Percentiles rank a stretch among this genome's conserved stretches.
phyloP scores from a whole-genome alignment of 2,888 invertebrate species.

The Ormyrus pomaceus region DNA sequence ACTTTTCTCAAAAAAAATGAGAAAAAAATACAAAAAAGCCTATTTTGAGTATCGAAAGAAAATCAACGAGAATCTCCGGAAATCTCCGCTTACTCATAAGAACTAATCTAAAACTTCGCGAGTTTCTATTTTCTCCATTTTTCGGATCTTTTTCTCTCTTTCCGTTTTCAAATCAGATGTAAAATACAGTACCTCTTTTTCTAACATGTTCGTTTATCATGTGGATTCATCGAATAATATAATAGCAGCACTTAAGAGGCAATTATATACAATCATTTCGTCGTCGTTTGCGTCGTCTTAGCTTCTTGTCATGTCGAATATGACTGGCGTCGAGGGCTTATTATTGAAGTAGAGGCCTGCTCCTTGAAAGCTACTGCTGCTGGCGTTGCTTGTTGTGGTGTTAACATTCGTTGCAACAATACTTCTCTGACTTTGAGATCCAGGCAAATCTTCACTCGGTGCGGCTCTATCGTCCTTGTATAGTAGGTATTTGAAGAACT shows the following conservation, averaged over 20 bases:
- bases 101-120: slow-evolving; percentile 3
- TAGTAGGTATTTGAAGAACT: slow-evolving; percentile 72
- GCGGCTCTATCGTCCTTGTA: slow-evolving; percentile 58
- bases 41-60: slow-evolving; percentile 29
- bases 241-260: slow-evolving; percentile 30
- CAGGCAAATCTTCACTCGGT: no score
- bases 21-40: slow-evolving; percentile 11
- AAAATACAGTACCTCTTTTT: slow-evolving; percentile 23
- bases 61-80: slow-evolving; percentile 6
- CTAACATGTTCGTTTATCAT: slow-evolving; percentile 4
- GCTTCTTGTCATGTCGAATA: slow-evolving; percentile 71
- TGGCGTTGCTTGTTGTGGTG: slow-evolving; percentile 1
- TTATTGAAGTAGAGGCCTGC: slow-evolving; percentile 69
- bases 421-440: no score
- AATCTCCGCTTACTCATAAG: slow-evolving; percentile 6
- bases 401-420: no score
- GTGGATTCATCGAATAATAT: slow-evolving; percentile 26
- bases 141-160: background rate
- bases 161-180: slow-evolving; percentile 25
- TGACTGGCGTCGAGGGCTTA: slow-evolving; percentile 67
- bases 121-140: slow-evolving; percentile 13
- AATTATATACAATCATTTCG: slow-evolving; percentile 40
- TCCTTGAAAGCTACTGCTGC: slow-evolving; percentile 68
- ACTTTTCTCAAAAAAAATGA: slow-evolving; percentile 18
- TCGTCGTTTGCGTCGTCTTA: slow-evolving; percentile 57